phyloP scores from a whole-genome alignment of 2,888 invertebrate species.

The Frankliniella fusca region DNA sequence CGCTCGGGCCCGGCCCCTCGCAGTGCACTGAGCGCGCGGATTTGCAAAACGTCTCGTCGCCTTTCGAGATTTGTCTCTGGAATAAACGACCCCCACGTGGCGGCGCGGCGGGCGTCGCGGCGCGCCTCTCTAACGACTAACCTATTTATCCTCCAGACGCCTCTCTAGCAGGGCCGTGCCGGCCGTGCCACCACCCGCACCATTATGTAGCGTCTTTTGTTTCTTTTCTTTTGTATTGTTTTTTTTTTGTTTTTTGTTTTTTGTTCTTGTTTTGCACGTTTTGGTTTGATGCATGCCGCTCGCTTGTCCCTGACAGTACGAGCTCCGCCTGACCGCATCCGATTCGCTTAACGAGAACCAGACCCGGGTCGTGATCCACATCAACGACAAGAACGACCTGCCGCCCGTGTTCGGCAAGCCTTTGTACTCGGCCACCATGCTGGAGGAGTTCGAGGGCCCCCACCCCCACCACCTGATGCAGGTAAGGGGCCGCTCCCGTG shows the following conservation, averaged over 20 bases:
- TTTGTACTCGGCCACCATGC: constrained; percentile 65
- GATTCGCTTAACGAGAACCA: constrained; percentile 86
- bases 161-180: no score
- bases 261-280: no score
- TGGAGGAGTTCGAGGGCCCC: constrained; percentile 69
- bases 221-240: constrained; percentile 34
- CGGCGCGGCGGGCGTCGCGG: no score
- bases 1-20: background rate
- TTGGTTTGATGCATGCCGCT: constrained; percentile 34
- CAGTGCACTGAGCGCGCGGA: background rate
- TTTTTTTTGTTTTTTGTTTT: no score
- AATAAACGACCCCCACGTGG: no score
- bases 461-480: constrained; percentile 67
- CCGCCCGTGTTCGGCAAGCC: constrained; percentile 74
- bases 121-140: no score
- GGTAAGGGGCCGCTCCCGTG: constrained; percentile 50
- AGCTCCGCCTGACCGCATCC: constrained; percentile 82
- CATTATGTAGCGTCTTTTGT: constrained; percentile 32
- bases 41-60: no score
- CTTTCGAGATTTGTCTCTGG: no score
- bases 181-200: no score
- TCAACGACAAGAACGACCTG: constrained; percentile 85
- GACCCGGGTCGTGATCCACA: constrained; percentile 74
- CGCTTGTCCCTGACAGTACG: constrained; percentile 60
- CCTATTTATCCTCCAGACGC: no score